phyloP scores from a whole-genome alignment of 2,797 vertebrate genomes.

The Calcarius lapponicus region DNA sequence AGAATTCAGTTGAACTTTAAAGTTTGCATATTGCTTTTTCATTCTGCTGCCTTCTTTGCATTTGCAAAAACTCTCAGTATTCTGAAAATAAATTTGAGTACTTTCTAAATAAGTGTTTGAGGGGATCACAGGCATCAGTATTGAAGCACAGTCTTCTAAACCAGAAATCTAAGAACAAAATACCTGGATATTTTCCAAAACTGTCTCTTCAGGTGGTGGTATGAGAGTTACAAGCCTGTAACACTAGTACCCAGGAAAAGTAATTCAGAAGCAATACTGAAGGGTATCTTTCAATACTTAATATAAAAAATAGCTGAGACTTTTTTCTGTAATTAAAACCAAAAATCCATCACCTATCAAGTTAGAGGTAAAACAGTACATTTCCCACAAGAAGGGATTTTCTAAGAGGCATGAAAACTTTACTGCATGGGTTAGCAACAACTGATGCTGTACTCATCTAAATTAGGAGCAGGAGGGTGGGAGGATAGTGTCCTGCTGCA shows the following conservation, averaged over 20 bases:
- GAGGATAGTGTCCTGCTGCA: neutral
- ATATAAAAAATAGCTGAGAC: neutral
- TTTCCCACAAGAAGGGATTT: neutral
- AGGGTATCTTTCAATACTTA: neutral
- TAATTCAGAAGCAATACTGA: neutral
- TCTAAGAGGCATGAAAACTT: neutral
- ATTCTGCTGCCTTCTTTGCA: neutral
- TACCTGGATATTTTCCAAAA: neutral
- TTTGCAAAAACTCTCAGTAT: neutral
- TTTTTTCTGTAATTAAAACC: neutral
- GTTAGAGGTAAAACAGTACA: neutral
- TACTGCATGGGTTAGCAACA: neutral
- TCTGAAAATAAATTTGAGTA: neutral
- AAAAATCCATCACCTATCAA: neutral
- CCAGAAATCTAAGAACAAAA: neutral
- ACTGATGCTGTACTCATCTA: neutral
- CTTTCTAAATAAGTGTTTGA: neutral
- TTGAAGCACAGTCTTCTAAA: neutral
- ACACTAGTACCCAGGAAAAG: neutral
- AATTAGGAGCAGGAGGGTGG: neutral
- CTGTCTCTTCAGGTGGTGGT: no score
- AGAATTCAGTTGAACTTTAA: neutral
- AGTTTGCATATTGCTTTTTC: neutral
- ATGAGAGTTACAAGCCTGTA: neutral
- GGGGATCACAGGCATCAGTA: neutral